Conservation (phyloP, 2,888 invertebrate species). For the Mechanitis mazaeus region DNA sequence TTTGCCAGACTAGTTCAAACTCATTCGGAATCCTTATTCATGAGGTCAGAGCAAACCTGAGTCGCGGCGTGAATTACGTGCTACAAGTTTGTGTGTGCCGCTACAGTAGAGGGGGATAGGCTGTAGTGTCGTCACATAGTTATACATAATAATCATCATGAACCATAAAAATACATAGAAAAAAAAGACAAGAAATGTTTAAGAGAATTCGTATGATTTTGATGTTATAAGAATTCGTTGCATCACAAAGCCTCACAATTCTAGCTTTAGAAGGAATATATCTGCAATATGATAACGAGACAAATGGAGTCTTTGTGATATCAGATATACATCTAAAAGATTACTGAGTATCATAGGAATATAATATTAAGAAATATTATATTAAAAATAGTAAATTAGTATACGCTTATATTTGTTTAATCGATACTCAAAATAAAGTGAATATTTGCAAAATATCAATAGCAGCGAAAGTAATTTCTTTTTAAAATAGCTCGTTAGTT, state of each 20-base stretch:
- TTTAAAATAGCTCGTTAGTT: constrained; percentile 5
- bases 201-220: background rate
- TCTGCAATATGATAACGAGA: constrained; percentile 17
- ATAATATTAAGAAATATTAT: no score
- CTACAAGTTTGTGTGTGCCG: no score
- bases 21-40: no score
- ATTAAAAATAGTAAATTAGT: background rate
- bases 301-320: constrained; percentile 18
- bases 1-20: no score
- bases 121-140: no score
- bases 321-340: background rate
- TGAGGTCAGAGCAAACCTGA: no score
- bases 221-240: constrained; percentile 10
- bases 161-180: no score
- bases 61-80: no score
- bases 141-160: no score
- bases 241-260: constrained; percentile 14
- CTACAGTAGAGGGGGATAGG: no score
- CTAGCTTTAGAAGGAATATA: constrained; percentile 17
- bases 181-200: background rate
- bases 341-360: no score
- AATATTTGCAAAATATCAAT: background rate
- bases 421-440: background rate
- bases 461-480: background rate
- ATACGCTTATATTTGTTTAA: background rate